These are phyloP conservation scores for Cistogaster globosa DNA, from an alignment of 2,888 invertebrate species.

Conservation along the genomic window DNA sequence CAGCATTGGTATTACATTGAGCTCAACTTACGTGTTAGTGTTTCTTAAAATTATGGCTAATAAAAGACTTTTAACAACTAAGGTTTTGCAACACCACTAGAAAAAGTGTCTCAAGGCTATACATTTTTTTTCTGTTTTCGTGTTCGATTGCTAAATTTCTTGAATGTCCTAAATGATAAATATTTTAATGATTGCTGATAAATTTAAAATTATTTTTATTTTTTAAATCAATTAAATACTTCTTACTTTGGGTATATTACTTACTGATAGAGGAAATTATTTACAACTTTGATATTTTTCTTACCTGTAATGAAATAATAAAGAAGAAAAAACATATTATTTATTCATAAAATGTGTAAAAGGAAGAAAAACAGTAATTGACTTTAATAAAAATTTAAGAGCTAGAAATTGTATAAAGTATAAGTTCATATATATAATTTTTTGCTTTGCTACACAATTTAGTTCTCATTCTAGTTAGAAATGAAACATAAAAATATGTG, in stretches of 20 bases:
- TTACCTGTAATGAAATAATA: constrained; percentile 53
- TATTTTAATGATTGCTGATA: no score
- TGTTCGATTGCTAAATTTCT: no score
- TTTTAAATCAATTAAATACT: no score
- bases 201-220: no score
- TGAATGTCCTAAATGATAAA: no score
- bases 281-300: constrained; percentile 13
- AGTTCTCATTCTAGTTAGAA: neutral
- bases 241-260: neutral
- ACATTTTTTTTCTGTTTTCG: no score
- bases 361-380: constrained; percentile 38
- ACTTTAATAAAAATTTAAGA: constrained; percentile 58
- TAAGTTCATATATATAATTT: neutral
- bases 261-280: constrained; percentile 8
- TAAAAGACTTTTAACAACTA: no score
- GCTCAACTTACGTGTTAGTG: no score
- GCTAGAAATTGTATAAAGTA: constrained; percentile 28
- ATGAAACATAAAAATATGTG: neutral
- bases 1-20: no score
- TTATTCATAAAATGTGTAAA: constrained; percentile 8
- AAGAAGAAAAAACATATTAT: constrained; percentile 17
- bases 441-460: neutral
- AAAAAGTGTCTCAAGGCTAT: no score
- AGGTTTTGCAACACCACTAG: no score
- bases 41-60: no score